phyloP scores from a whole-genome alignment of 2,888 invertebrate species.

The Trissolcus brochymenae region DNA sequence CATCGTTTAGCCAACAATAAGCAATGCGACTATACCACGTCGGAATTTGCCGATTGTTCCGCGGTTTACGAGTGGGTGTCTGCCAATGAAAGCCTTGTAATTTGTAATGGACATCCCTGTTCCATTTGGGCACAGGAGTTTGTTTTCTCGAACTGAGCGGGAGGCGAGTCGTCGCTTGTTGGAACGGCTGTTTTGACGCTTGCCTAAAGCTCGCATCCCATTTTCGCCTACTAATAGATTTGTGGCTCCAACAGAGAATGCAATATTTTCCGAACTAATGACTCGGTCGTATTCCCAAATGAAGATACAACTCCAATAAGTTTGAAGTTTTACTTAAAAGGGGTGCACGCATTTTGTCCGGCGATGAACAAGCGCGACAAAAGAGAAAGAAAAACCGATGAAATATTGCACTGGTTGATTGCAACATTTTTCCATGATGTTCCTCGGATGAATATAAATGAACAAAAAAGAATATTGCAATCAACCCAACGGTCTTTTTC shows the following conservation, averaged over 20 bases:
- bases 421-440: no score
- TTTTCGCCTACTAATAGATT: slow-evolving; percentile 46
- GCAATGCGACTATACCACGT: slow-evolving; percentile 31
- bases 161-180: slow-evolving; percentile 50
- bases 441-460: no score
- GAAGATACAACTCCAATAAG: slow-evolving; percentile 31
- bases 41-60: slow-evolving; percentile 64
- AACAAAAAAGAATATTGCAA: no score
- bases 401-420: no score
- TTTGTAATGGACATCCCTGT: slow-evolving; percentile 60
- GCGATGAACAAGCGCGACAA: slow-evolving; percentile 1
- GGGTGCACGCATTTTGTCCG: slow-evolving; percentile 16
- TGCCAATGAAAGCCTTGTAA: slow-evolving; percentile 68
- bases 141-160: slow-evolving; percentile 37
- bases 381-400: no score
- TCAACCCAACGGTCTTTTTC: no score
- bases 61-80: slow-evolving; percentile 68
- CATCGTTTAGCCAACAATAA: slow-evolving; percentile 46
- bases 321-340: no score
- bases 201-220: slow-evolving; percentile 35
- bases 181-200: slow-evolving; percentile 47
- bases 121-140: slow-evolving; percentile 32
- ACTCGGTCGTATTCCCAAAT: slow-evolving; percentile 27
- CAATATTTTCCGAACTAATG: slow-evolving; percentile 53
- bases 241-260: slow-evolving; percentile 23